Percentiles rank a stretch among this genome's conserved stretches.
Evolutionary conservation across 2,888 invertebrate species (phyloP).

Genomic region (Meghimatium bilineatum): DNA sequence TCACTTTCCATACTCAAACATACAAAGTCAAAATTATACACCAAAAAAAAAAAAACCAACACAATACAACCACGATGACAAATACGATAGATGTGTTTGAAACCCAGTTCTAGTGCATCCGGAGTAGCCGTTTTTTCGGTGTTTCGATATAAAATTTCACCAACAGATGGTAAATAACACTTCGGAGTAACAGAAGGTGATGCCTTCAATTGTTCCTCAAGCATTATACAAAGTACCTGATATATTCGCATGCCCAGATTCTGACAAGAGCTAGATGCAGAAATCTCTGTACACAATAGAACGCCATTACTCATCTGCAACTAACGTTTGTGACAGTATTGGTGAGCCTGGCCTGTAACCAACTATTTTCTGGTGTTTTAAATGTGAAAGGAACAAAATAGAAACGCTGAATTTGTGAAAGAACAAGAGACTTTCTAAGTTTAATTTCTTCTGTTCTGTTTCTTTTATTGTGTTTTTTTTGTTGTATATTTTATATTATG

Average conservation of each 20-base stretch:
- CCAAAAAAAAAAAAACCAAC: too few relatives aligned
- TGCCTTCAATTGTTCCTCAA: background rate
- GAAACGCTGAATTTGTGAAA: too few relatives aligned
- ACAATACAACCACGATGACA: too few relatives aligned
- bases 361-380: background rate
- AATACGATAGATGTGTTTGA: background rate
- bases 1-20: too few relatives aligned
- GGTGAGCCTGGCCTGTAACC: background rate
- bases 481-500: too few relatives aligned
- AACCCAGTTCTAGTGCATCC: background rate
- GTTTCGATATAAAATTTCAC: background rate
- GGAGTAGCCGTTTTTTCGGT: background rate
- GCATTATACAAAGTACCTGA: background rate
- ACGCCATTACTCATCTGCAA: background rate
- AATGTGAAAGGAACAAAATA: too few relatives aligned
- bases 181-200: background rate
- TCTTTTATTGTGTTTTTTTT: too few relatives aligned
- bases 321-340: background rate
- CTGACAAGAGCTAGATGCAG: background rate
- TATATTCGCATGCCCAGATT: background rate
- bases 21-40: too few relatives aligned
- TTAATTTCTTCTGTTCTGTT: too few relatives aligned
- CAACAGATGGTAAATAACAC: conserved; percentile 3
- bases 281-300: background rate
- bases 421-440: too few relatives aligned